Percentiles rank a stretch among this genome's conserved stretches.
phyloP scores from a whole-genome alignment of 2,888 invertebrate species.

The Conomelus anceps region DNA sequence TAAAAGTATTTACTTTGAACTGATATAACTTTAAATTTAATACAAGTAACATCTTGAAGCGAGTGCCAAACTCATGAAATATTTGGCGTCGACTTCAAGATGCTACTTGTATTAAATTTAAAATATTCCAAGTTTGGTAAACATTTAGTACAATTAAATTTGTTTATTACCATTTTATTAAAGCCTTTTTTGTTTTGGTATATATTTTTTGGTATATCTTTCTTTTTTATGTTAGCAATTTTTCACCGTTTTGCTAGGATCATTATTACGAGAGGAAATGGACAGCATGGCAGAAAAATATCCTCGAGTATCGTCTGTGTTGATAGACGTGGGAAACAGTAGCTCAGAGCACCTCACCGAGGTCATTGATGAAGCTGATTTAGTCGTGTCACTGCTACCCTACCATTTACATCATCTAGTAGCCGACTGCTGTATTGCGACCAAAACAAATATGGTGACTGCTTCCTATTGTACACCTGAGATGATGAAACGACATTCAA shows the following conservation, averaged over 20 bases:
- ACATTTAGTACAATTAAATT: too few species aligned
- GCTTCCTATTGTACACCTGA: conserved; percentile 89
- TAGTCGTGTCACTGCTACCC: conserved; percentile 83
- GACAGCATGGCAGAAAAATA: conserved; percentile 73
- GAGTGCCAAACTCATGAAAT: too few species aligned
- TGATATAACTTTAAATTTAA: too few species aligned
- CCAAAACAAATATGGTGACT: conserved; percentile 88
- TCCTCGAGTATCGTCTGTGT: conserved; percentile 69
- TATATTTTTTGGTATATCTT: neutral
- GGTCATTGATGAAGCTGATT: conserved; percentile 64
- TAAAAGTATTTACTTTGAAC: too few species aligned
- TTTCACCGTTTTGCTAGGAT: conserved; percentile 47
- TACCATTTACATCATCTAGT: conserved; percentile 80
- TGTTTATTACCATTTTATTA: too few species aligned
- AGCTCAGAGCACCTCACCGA: conserved; percentile 59
- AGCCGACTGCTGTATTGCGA: conserved; percentile 80
- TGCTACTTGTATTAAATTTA: too few species aligned
- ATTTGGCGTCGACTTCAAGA: too few species aligned
- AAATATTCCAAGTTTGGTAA: too few species aligned
- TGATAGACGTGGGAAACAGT: conserved; percentile 71
- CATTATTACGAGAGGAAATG: conserved; percentile 80
- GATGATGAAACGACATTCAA: conserved; percentile 68
- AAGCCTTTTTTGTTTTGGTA: neutral
- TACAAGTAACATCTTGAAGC: too few species aligned
- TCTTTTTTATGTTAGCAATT: neutral